These are phyloP conservation scores for Spongilla lacustris DNA, from an alignment of 37 sponge, comb jelly and placozoan species.

Conservation along the genomic window DNA sequence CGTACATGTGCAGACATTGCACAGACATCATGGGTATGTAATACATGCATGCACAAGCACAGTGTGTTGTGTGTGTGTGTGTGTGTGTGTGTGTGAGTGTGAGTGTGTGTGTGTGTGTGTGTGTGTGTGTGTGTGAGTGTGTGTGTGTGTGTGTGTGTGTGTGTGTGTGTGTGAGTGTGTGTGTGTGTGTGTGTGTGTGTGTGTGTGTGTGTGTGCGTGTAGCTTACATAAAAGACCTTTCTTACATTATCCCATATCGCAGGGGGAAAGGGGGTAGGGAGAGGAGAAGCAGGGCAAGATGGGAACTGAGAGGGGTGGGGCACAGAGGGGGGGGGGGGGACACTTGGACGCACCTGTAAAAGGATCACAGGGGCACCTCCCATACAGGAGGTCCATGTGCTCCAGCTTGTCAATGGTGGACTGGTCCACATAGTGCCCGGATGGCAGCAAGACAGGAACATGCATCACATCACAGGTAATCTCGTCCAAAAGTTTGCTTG, in stretches of 20 bases:
- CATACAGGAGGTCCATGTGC: slow-evolving; percentile 41
- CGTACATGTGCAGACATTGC: neutral
- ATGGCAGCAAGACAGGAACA: slow-evolving; percentile 79
- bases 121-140: no score
- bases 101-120: no score
- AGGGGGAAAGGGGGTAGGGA: neutral
- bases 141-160: no score
- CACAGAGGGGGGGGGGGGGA: neutral
- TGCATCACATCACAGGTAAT: slow-evolving; percentile 79
- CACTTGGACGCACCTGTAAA: slow-evolving; percentile 61
- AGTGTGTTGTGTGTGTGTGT: no score
- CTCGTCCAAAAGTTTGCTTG: slow-evolving; percentile 56
- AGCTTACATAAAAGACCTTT: neutral
- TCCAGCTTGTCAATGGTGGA: slow-evolving; percentile 63
- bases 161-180: no score
- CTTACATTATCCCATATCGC: no score
- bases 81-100: no score
- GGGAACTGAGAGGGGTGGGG: neutral
- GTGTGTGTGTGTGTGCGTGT: neutral
- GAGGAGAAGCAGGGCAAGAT: neutral
- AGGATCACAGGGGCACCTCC: slow-evolving; percentile 76
- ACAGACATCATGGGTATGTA: no score
- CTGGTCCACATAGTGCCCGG: slow-evolving; percentile 82
- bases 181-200: no score
- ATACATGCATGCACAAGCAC: no score